Evolutionary conservation across 2,113 vertebrate genomes (phyloP).

Genomic region (Grammomys dolichurus): DNA sequence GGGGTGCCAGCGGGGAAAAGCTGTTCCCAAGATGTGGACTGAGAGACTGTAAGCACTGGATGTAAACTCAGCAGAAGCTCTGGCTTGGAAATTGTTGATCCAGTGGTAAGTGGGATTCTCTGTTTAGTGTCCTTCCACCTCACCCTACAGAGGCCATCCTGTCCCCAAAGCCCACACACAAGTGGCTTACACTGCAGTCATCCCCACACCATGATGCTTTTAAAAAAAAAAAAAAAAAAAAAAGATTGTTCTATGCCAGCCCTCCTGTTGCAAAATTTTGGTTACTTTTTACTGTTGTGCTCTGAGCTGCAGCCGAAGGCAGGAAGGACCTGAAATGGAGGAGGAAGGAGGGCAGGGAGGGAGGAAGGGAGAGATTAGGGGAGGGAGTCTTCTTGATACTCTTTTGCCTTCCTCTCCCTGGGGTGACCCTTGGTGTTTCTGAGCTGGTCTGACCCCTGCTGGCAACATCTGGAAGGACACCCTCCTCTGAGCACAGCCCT

Average conservation of each 20-base stretch:
- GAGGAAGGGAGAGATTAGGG: neutral
- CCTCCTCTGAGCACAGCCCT: neutral
- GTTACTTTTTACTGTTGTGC: neutral
- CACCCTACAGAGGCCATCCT: neutral
- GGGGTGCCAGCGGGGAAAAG: neutral
- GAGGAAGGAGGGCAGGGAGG: fast-evolving
- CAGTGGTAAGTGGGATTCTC: neutral
- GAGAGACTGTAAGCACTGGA: no score
- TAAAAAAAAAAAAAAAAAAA: no score
- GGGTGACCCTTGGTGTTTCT: neutral
- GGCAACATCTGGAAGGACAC: neutral
- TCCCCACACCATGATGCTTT: neutral
- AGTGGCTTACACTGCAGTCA: neutral
- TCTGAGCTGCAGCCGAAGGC: neutral
- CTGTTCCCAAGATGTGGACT: neutral
- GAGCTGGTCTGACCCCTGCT: conserved; percentile 13
- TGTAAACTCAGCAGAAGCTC: fast-evolving
- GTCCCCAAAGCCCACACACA: neutral
- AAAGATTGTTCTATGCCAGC: neutral
- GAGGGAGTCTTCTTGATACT: no score
- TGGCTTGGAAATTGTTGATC: neutral
- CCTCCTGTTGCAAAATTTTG: neutral
- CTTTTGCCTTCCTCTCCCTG: neutral
- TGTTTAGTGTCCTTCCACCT: neutral
- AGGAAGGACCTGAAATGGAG: neutral